Evolutionary conservation across 2,888 invertebrate species (phyloP).

Genomic region (Chromoteleia sp.): DNA sequence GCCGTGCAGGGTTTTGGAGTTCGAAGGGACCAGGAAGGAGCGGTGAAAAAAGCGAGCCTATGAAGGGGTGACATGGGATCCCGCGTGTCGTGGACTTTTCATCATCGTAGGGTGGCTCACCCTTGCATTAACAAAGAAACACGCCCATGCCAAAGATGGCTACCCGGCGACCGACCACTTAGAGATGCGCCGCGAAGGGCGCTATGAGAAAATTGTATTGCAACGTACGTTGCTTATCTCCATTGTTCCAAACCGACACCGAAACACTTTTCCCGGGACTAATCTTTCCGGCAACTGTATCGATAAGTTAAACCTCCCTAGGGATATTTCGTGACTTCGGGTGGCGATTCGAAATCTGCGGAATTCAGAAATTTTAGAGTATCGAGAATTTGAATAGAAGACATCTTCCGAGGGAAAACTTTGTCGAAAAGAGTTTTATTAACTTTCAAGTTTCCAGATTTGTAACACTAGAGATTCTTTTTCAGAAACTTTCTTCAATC

Average conservation of each 20-base stretch:
- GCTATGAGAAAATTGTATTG: slow-evolving; percentile 61
- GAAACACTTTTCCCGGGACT: slow-evolving; percentile 54
- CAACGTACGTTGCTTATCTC: slow-evolving; percentile 65
- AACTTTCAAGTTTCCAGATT: too few species aligned
- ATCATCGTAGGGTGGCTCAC: slow-evolving; percentile 70
- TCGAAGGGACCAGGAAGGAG: slow-evolving; percentile 62
- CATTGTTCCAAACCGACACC: slow-evolving; percentile 48
- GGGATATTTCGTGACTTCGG: not conserved
- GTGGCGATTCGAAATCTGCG: too few species aligned
- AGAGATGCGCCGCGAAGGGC: slow-evolving; percentile 66
- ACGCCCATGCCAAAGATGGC: slow-evolving; percentile 75
- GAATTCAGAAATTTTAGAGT: too few species aligned
- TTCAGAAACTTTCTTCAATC: too few species aligned
- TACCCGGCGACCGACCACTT: slow-evolving; percentile 72
- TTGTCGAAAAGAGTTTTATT: too few species aligned
- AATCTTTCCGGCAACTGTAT: slow-evolving; percentile 41
- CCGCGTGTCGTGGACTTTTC: slow-evolving; percentile 67
- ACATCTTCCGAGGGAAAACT: too few species aligned
- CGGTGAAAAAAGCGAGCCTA: slow-evolving; percentile 56
- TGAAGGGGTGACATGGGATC: slow-evolving; percentile 65
- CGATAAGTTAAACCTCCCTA: slow-evolving; percentile 2
- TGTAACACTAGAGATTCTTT: too few species aligned
- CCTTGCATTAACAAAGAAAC: slow-evolving; percentile 71
- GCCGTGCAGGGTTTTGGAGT: slow-evolving; percentile 43
- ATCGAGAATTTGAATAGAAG: too few species aligned